Conservation (phyloP, 2,113 vertebrate genomes). For the Percina caprodes region DNA sequence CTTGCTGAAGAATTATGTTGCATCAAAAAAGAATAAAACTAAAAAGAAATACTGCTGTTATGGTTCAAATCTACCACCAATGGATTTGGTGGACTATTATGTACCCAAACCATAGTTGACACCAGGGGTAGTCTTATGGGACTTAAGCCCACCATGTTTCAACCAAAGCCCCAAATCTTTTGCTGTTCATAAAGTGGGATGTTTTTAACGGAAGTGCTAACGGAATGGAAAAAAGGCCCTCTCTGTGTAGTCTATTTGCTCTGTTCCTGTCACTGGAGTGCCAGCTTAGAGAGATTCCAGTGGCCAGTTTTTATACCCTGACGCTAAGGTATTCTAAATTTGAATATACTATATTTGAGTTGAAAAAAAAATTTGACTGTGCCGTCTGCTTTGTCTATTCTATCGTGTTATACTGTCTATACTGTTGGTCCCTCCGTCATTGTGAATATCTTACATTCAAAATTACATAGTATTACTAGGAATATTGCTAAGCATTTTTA, state of each 20-base stretch:
- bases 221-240: neutral
- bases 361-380: no score
- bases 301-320: neutral
- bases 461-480: neutral
- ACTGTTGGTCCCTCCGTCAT: neutral
- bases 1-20: neutral
- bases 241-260: neutral
- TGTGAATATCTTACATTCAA: neutral
- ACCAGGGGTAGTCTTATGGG: no score
- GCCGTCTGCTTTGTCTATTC: no score
- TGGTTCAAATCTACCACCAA: neutral
- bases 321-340: neutral
- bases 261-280: neutral
- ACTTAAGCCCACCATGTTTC: no score
- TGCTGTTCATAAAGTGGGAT: no score
- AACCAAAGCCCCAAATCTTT: no score
- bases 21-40: neutral
- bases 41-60: neutral
- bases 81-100: neutral
- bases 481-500: constrained; percentile 35
- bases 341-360: no score
- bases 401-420: no score
- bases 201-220: neutral
- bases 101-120: no score
- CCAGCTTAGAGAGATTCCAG: no score